Percentiles rank a stretch among this genome's conserved stretches.
Evolutionary conservation across 2,888 invertebrate genomes (phyloP).

Genomic region (Nemapogon koenigi): DNA sequence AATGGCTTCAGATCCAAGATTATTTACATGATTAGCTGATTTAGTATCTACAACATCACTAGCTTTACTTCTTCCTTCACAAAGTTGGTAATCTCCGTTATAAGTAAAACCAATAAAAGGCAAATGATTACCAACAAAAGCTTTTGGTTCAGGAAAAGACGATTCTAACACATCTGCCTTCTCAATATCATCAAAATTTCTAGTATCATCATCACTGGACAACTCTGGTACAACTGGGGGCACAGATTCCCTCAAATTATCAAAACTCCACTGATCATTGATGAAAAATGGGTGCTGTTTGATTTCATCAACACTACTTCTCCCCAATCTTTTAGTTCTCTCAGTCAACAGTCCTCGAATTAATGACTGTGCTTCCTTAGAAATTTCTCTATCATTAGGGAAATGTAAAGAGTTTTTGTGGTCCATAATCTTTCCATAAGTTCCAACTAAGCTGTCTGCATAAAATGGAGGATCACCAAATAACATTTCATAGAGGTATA

Average conservation of each 20-base stretch:
- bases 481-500: constrained; percentile 98
- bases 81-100: constrained; percentile 87
- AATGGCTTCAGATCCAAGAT: constrained; percentile 68
- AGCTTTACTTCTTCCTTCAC: constrained; percentile 54
- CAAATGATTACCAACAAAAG: constrained; percentile 97
- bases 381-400: constrained; percentile 94
- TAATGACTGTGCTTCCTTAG: constrained; percentile 83
- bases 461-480: constrained; percentile 99
- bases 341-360: constrained; percentile 95
- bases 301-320: constrained; percentile 93
- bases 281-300: constrained; percentile 93
- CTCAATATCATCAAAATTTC: constrained; percentile 98
- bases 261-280: constrained; percentile 98
- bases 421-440: constrained; percentile 99
- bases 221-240: constrained; percentile 98
- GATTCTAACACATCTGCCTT: constrained; percentile 93
- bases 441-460: constrained; percentile 97
- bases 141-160: constrained; percentile 94
- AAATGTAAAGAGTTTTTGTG: constrained; percentile 95
- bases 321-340: constrained; percentile 85
- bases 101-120: constrained; percentile 99
- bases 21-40: constrained; percentile 68
- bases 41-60: constrained; percentile 69
- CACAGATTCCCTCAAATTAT: constrained; percentile 90
- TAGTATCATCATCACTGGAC: constrained; percentile 95